phyloP scores from a whole-genome alignment of 1,140 invertebrate genomes.

The Papilio helenus region DNA sequence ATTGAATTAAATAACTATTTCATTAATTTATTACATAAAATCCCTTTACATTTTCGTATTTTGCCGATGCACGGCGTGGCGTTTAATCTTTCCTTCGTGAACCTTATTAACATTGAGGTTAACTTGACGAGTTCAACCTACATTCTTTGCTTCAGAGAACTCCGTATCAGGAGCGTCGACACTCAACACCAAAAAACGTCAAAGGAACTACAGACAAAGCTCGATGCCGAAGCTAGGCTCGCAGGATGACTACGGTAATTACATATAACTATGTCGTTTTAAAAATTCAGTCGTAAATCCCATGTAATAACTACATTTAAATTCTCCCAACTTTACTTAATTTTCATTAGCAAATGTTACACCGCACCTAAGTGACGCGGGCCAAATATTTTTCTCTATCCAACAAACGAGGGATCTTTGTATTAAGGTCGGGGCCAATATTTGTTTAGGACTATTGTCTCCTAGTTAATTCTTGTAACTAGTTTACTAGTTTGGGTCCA shows the following conservation, averaged over 20 bases:
- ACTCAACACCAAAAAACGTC: conserved; percentile 82
- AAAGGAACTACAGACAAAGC: conserved; percentile 82
- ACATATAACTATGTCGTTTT: conserved; percentile 1
- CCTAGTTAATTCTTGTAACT: conserved; percentile 48
- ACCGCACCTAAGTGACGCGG: conserved; percentile 33
- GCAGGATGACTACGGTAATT: conserved; percentile 73
- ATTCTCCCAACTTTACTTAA: not conserved
- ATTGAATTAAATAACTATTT: not conserved
- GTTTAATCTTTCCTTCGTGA: not conserved
- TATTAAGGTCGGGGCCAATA: conserved; percentile 45
- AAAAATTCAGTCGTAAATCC: not conserved
- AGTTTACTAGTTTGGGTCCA: conserved; percentile 43
- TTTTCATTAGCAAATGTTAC: conserved; percentile 32
- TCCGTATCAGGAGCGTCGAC: conserved; percentile 84
- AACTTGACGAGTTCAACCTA: not conserved
- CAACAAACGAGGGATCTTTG: conserved; percentile 38
- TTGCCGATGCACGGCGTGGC: not conserved
- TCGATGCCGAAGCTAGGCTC: conserved; percentile 82
- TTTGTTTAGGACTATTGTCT: conserved; percentile 59
- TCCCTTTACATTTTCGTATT: not conserved
- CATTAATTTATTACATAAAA: no score
- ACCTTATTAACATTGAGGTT: not conserved
- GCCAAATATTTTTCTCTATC: conserved; percentile 45
- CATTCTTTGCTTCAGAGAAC: conserved; percentile 71
- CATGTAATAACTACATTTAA: not conserved